phyloP scores from a whole-genome alignment of 2,797 vertebrate genomes.

The Vespertilio murinus region DNA sequence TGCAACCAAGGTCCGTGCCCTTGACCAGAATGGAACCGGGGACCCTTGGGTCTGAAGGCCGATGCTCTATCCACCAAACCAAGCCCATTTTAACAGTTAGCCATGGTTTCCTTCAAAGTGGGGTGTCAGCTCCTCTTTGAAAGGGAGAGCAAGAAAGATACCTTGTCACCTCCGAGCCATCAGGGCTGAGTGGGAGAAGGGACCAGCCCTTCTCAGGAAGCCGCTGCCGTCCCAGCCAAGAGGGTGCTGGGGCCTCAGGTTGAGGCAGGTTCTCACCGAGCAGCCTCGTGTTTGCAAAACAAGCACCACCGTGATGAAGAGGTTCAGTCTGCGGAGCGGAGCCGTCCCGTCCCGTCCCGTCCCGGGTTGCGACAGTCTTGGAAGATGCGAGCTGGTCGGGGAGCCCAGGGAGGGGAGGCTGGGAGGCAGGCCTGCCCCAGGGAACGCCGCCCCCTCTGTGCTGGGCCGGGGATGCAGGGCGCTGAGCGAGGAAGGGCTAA shows the following conservation, averaged over 20 bases:
- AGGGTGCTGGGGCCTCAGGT: conserved; percentile 60
- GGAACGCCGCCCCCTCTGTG: background rate
- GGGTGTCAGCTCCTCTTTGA: background rate
- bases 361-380: conserved; percentile 59
- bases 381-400: conserved; percentile 31
- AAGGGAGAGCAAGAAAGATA: background rate
- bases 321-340: background rate
- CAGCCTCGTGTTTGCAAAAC: conserved; percentile 72
- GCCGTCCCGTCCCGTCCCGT: background rate
- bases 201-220: conserved; percentile 14
- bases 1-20: too few species aligned
- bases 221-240: conserved; percentile 6
- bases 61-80: too few species aligned
- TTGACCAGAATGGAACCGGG: too few species aligned
- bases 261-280: conserved; percentile 59
- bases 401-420: background rate
- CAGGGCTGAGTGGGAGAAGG: background rate
- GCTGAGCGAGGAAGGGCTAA: conserved; percentile 56
- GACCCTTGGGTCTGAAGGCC: too few species aligned
- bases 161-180: background rate
- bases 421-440: background rate
- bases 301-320: conserved; percentile 27
- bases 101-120: background rate
- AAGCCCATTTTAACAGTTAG: background rate
- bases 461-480: background rate